Percentiles rank a stretch among this genome's conserved stretches.
Evolutionary conservation across 2,888 invertebrate genomes (phyloP).

Genomic region (Holacanthella duospinosa): DNA sequence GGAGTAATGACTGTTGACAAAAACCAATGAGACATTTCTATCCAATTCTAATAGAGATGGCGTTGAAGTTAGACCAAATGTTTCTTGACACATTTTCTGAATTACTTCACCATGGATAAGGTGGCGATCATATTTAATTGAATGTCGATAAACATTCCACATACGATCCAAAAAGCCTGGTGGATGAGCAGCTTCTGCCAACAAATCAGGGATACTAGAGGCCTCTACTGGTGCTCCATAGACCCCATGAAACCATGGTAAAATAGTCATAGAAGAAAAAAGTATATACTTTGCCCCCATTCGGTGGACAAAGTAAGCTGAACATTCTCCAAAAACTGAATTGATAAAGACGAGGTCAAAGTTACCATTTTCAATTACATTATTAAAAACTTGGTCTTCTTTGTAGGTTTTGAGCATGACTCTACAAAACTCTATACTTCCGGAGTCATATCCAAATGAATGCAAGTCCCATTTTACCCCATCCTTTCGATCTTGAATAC

Average conservation of each 20-base stretch:
- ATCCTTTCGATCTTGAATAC: not conserved
- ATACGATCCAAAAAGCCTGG: constrained; percentile 4
- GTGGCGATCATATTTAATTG: not conserved
- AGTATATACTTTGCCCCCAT: not conserved
- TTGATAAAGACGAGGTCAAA: not conserved
- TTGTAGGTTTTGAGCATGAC: not conserved
- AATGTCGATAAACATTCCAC: not conserved
- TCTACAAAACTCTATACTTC: not conserved
- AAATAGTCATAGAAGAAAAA: not conserved
- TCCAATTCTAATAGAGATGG: constrained; percentile 24
- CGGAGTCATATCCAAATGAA: not conserved
- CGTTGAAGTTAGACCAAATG: constrained; percentile 8
- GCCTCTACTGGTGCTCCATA: not conserved
- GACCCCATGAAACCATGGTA: not conserved
- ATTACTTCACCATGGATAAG: not conserved
- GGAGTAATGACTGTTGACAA: constrained; percentile 30
- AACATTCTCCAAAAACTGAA: not conserved
- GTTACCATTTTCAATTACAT: not conserved
- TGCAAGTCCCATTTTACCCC: not conserved
- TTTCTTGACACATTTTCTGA: constrained; percentile 15
- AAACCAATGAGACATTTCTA: constrained; percentile 28
- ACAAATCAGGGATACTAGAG: not conserved
- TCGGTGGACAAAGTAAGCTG: not conserved
- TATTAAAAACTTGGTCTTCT: not conserved
- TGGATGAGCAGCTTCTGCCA: not conserved